Conservation (phyloP, 1,140 invertebrate species). For the Drosophila suzukii region DNA sequence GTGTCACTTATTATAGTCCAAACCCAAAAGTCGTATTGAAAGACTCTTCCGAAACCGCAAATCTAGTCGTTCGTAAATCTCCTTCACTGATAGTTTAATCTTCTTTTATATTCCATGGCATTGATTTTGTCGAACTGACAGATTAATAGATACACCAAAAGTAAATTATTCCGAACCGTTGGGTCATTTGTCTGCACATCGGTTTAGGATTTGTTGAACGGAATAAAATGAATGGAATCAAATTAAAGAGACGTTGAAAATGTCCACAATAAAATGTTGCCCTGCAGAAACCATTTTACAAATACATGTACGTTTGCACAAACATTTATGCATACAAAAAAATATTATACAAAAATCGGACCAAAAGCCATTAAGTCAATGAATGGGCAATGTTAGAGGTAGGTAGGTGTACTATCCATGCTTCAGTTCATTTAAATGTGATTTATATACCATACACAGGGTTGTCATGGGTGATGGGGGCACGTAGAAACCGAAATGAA, state of each 20-base stretch:
- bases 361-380: slow-evolving; percentile 31
- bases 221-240: slow-evolving; percentile 33
- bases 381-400: slow-evolving; percentile 6
- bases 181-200: slow-evolving; percentile 4
- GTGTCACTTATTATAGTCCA: no score
- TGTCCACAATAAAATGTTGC: background rate
- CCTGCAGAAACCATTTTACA: background rate
- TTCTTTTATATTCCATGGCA: background rate
- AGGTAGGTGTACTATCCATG: slow-evolving; percentile 13
- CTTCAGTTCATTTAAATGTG: slow-evolving; percentile 61
- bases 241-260: slow-evolving; percentile 40
- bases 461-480: background rate
- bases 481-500: slow-evolving; percentile 18
- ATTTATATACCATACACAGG: slow-evolving; percentile 39
- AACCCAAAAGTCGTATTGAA: background rate
- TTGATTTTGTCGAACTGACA: background rate
- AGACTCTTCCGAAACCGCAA: background rate
- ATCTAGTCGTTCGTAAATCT: background rate
- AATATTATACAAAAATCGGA: slow-evolving; percentile 33
- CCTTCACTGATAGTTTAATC: background rate
- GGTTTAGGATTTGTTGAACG: background rate
- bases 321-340: slow-evolving; percentile 30
- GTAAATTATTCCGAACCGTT: background rate
- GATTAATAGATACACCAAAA: slow-evolving; percentile 3
- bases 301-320: background rate